phyloP scores from a whole-genome alignment of 2,888 invertebrate genomes.

The Clanis bilineata region DNA sequence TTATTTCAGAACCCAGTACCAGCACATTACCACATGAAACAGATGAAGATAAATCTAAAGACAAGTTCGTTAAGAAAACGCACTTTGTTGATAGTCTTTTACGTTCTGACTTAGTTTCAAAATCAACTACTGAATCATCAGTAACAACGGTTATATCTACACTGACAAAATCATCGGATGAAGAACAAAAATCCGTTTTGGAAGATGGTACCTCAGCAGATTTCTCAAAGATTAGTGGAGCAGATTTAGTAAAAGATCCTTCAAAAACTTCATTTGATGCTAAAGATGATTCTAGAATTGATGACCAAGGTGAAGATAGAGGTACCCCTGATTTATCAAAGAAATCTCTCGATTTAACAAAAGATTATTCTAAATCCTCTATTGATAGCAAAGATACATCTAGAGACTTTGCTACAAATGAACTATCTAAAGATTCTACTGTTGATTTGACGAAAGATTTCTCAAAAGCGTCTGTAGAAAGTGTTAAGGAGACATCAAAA shows the following conservation, averaged over 20 bases:
- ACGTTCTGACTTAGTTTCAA: conserved; percentile 65
- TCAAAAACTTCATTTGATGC: conserved; percentile 71
- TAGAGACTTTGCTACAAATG: conserved; percentile 76
- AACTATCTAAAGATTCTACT: conserved; percentile 76
- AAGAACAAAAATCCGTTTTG: conserved; percentile 70
- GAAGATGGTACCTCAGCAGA: conserved; percentile 76
- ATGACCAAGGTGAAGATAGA: conserved; percentile 64
- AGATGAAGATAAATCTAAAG: conserved; percentile 45
- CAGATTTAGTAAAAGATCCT: conserved; percentile 69
- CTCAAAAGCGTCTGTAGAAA: conserved; percentile 74
- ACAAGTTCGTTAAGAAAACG: conserved; percentile 52
- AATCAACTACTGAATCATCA: conserved; percentile 76
- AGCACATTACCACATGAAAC: conserved; percentile 36
- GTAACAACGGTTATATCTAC: conserved; percentile 74
- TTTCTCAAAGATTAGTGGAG: conserved; percentile 73
- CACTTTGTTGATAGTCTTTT: conserved; percentile 58
- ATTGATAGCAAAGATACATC: conserved; percentile 78
- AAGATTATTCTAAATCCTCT: conserved; percentile 77
- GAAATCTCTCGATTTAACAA: conserved; percentile 72
- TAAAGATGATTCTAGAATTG: conserved; percentile 65
- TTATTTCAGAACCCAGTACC: conserved; percentile 39
- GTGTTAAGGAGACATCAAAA: conserved; percentile 72
- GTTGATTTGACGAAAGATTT: conserved; percentile 72
- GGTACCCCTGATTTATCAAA: conserved; percentile 75
- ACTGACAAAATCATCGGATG: conserved; percentile 74